A percentile compares a stretch with the other conserved stretches of the same genome.
Evolutionary conservation across 2,888 invertebrate species (phyloP).

Genomic region (Microlaimidae sp.): DNA sequence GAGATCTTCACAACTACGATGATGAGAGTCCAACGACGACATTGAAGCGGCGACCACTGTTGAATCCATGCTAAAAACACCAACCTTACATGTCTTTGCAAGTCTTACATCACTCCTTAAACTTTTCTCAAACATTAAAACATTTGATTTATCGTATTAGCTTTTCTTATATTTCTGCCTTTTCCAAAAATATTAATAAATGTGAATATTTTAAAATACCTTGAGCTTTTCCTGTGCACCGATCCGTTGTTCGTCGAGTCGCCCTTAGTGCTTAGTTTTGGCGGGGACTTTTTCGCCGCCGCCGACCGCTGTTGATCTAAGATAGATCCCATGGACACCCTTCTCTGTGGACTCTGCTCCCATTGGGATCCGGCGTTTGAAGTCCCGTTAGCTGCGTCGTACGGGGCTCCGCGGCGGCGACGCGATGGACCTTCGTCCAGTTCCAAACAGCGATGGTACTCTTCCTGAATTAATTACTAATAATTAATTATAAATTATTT

Average conservation of each 20-base stretch:
- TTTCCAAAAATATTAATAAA: no score
- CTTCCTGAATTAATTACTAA: slow-evolving; percentile 4
- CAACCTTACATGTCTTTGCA: no score
- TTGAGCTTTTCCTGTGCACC: neutral
- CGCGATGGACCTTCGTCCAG: neutral
- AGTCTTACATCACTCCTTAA: no score
- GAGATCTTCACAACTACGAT: no score
- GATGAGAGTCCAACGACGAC: no score
- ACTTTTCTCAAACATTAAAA: no score
- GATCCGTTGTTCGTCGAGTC: neutral
- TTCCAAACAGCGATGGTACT: slow-evolving; percentile 4
- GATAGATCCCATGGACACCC: neutral
- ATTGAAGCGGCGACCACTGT: slow-evolving; percentile 23
- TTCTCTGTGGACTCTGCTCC: neutral
- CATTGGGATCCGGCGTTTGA: neutral
- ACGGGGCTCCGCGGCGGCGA: neutral
- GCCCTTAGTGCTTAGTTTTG: neutral
- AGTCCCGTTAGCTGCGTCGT: neutral
- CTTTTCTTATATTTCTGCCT: no score
- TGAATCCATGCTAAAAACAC: slow-evolving; percentile 33
- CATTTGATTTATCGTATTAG: no score
- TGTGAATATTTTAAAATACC: no score
- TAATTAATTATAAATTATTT: no score
- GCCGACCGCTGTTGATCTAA: neutral
- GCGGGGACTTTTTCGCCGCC: neutral